A percentile compares a stretch with the other conserved stretches of the same genome.
Conservation (phyloP, 2,888 invertebrate species). For the Gnatocerus cornutus region DNA sequence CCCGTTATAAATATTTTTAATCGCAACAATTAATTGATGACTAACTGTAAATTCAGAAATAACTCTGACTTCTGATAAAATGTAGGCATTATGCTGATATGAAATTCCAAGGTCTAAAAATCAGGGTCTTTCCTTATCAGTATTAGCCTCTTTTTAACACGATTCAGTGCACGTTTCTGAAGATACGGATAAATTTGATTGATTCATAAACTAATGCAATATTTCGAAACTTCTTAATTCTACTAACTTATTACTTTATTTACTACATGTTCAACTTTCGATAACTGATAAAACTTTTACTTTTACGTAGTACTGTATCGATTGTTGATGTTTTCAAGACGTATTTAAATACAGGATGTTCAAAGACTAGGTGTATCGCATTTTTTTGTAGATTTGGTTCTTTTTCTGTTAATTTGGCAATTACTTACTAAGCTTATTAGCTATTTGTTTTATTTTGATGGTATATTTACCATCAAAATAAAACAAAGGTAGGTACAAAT, state of each 20-base stretch:
- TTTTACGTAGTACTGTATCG: too few species aligned
- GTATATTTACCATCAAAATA: too few species aligned
- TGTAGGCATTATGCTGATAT: slow-evolving; percentile 1
- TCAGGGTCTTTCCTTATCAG: neutral
- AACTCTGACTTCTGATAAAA: neutral
- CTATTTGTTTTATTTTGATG: too few species aligned
- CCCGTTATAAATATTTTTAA: too few species aligned
- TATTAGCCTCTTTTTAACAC: neutral
- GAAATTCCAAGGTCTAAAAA: slow-evolving; percentile 1
- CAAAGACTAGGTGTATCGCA: too few species aligned
- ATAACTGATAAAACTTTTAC: neutral
- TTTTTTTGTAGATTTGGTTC: too few species aligned
- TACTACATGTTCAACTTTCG: neutral
- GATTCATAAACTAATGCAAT: neutral
- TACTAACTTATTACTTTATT: neutral
- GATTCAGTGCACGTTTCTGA: neutral
- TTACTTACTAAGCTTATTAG: too few species aligned
- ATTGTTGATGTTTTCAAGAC: too few species aligned
- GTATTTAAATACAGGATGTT: too few species aligned
- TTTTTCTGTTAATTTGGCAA: too few species aligned
- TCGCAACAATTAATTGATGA: neutral
- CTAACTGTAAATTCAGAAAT: neutral
- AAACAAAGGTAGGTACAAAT: too few species aligned
- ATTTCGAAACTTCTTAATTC: neutral
- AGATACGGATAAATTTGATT: neutral